Evolutionary conservation across 1,140 invertebrate species (phyloP).

Genomic region (Rhopalosiphum maidis): DNA sequence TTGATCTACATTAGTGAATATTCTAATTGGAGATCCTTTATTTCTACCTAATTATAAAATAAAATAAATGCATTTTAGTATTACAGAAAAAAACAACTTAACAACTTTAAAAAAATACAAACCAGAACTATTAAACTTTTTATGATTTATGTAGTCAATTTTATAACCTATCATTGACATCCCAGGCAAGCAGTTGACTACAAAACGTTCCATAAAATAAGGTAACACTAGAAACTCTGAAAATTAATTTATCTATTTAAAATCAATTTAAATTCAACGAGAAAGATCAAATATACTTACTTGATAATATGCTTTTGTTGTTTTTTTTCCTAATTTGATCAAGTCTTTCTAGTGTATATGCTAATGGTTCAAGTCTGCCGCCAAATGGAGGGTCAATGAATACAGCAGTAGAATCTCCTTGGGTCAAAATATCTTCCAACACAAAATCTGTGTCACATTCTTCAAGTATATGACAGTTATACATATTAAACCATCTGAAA

Average conservation of each 20-base stretch:
- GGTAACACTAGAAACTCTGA: slow-evolving; percentile 82
- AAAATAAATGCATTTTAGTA: neutral
- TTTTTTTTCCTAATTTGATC: slow-evolving; percentile 60
- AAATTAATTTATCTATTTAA: neutral
- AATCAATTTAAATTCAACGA: neutral
- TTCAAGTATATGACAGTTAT: slow-evolving; percentile 85
- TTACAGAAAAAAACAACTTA: neutral
- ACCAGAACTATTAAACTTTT: slow-evolving; percentile 61
- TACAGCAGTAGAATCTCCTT: slow-evolving; percentile 69
- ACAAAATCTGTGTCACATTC: slow-evolving; percentile 64
- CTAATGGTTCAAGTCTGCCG: slow-evolving; percentile 80
- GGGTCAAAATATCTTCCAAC: slow-evolving; percentile 64
- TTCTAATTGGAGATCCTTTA: slow-evolving; percentile 78
- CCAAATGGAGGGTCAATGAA: slow-evolving; percentile 92
- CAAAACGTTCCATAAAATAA: slow-evolving; percentile 84
- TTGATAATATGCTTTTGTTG: neutral
- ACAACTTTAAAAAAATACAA: neutral
- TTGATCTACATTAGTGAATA: slow-evolving; percentile 81
- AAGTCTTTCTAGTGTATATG: slow-evolving; percentile 72
- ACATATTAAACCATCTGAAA: slow-evolving; percentile 86
- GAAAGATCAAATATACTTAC: slow-evolving; percentile 30
- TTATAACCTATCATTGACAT: slow-evolving; percentile 84
- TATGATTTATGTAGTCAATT: slow-evolving; percentile 71
- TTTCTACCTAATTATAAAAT: slow-evolving; percentile 63
- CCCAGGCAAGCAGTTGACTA: slow-evolving; percentile 72